Evolutionary conservation across 2,888 invertebrate species (phyloP), one percentile per base, ranked within the genome.

Genomic region (Cenopis cana): DNA sequence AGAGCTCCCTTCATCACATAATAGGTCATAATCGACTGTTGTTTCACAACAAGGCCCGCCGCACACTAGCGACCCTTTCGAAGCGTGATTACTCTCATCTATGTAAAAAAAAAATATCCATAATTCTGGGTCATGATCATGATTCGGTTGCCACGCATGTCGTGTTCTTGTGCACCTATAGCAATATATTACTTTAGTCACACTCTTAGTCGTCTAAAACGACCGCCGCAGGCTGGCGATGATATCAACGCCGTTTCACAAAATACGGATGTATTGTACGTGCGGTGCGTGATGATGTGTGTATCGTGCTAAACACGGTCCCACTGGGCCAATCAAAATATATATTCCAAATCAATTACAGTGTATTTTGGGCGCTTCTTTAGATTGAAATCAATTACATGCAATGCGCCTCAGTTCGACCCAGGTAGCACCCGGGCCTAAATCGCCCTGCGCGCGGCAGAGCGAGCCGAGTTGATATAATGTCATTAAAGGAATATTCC

Each of bases 401-500:
- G n/a, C n/a, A 14, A 41, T n/a, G n/a, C 5, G 5, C n/a, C 41
- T 14, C 41, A 14, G 3, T 14, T 14, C 11, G 4, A 14, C 14
- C 12, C 41, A 46, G 41, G 41, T 46, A 46, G 41, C 14, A 6
- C 41, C 1, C n/a, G n/a, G 46, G 46, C n/a, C n/a, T 8, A 14
- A 14, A 41, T 20, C 20, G 20, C 52, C 24, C 18, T 60, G 17
- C 60, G 11, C 24, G 10, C 14, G 57, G 18, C 24, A 24, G 46
- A 24, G 20, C 29, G 38, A 14, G 59, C n/a, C 14, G 59, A 24
- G 59, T 8, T 59, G 41, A 12, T 17, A 24, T 60, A 60, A 60
- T 60, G 60, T 60, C 60, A 60, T 60, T 60, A 60, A 49, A 60
- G 60, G 24, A 60, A 60, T 60, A 60, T 60, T 60, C 46, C 46